Conservation (phyloP, 2,888 invertebrate genomes). For the Bugula neritina region DNA sequence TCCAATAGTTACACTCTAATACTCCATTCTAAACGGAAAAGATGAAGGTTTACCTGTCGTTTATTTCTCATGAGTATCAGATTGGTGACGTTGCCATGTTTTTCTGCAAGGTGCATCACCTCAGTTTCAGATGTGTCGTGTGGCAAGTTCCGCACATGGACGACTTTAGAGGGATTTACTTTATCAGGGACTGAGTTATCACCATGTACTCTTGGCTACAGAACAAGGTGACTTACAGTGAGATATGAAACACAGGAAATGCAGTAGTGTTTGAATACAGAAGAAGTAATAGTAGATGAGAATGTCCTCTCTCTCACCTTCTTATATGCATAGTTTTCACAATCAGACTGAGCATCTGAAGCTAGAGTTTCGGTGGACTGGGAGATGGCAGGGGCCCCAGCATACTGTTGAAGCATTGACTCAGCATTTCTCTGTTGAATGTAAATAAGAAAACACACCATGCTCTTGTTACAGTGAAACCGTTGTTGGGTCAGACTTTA, state of each 20-base stretch:
- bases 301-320: too few species aligned
- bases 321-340: conserved; percentile 10
- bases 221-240: background rate
- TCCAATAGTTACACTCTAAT: too few species aligned
- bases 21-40: too few species aligned
- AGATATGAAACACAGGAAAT: too few species aligned
- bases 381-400: background rate
- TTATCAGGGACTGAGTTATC: background rate
- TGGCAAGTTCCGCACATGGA: conserved; percentile 97
- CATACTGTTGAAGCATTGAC: conserved; percentile 13
- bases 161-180: conserved; percentile 73
- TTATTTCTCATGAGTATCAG: conserved; percentile 88
- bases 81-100: conserved; percentile 95
- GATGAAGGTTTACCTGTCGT: conserved; percentile 51
- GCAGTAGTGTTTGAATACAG: too few species aligned
- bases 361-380: conserved; percentile 1
- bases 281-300: too few species aligned
- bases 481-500: too few species aligned
- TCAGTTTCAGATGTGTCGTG: conserved; percentile 95
- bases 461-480: too few species aligned
- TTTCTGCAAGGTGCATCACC: conserved; percentile 91
- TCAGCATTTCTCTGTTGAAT: conserved; percentile 7
- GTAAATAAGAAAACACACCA: too few species aligned
- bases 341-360: conserved; percentile 12
- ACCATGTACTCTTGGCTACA: conserved; percentile 8